Evolutionary conservation across 1,140 invertebrate genomes (phyloP).

Genomic region (Archegozetes longisetosus): DNA sequence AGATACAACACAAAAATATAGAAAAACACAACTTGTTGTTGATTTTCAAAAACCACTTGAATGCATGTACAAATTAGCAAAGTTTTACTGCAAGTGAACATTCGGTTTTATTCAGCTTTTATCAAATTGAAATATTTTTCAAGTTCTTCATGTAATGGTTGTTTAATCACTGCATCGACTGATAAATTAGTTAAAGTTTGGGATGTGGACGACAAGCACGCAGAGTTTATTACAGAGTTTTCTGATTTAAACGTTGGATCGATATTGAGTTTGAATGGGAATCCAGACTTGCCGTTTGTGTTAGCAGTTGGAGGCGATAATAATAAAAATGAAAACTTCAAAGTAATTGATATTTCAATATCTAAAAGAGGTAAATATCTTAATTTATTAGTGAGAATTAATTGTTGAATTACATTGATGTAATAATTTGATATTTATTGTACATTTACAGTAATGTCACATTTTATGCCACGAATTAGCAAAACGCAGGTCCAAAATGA

Average conservation of each 20-base stretch:
- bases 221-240: conserved; percentile 26
- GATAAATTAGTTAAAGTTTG: conserved; percentile 62
- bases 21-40: too few species aligned
- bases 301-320: conserved; percentile 67
- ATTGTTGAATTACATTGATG: background rate
- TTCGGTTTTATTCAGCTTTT: too few species aligned
- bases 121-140: too few species aligned
- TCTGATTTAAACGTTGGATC: conserved; percentile 26
- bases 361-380: conserved; percentile 11
- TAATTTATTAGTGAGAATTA: background rate
- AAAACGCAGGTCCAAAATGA: background rate
- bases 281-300: conserved; percentile 61
- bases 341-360: conserved; percentile 48
- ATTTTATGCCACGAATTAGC: background rate
- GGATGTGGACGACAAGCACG: conserved; percentile 40
- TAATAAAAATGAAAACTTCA: conserved; percentile 50
- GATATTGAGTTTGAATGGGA: conserved; percentile 45
- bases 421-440: background rate
- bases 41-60: too few species aligned
- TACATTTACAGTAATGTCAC: background rate
- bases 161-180: conserved; percentile 49
- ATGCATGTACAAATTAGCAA: too few species aligned
- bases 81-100: too few species aligned
- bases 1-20: too few species aligned
- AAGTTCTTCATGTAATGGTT: conserved; percentile 42